A percentile compares a stretch with the other conserved stretches of the same genome.
These are phyloP conservation scores for Grus americana DNA, from an alignment of 2,113 vertebrate species.

Conservation along the genomic window DNA sequence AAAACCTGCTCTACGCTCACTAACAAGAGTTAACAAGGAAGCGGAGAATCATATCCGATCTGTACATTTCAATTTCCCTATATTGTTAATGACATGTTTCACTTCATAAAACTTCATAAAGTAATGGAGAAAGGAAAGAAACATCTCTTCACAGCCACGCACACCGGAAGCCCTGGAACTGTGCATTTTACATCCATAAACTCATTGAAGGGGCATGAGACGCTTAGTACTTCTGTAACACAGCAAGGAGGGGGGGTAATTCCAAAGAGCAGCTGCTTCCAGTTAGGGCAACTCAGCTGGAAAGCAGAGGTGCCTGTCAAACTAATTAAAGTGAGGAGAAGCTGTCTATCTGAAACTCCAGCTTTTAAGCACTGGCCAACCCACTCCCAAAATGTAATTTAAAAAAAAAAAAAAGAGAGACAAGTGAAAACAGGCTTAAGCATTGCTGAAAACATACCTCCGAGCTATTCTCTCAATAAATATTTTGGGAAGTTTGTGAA, in stretches of 20 bases:
- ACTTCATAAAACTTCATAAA: conserved; percentile 8
- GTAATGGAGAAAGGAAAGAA: neutral
- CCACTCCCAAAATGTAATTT: neutral
- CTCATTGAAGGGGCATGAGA: neutral
- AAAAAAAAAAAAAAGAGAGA: neutral
- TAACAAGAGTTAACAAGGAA: neutral
- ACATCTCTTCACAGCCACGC: neutral
- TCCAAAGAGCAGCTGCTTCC: conserved; percentile 35
- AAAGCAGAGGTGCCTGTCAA: conserved; percentile 30
- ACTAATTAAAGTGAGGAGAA: conserved; percentile 10
- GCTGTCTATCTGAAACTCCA: neutral
- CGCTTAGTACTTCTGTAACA: neutral
- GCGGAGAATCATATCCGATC: neutral
- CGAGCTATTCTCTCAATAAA: conserved; percentile 60
- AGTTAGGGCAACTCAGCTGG: conserved; percentile 28
- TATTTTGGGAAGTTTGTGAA: conserved; percentile 60
- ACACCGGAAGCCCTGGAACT: neutral
- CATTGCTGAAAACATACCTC: conserved; percentile 36
- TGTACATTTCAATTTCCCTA: neutral
- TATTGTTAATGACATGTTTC: neutral
- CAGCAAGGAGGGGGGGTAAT: neutral
- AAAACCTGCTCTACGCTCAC: neutral
- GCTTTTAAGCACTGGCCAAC: conserved; percentile 36
- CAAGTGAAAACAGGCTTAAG: conserved; percentile 51
- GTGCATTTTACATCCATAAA: neutral